Evolutionary conservation across 1,140 invertebrate species (phyloP), one percentile per base, ranked within the genome.

Genomic region (Reticulitermes speratus): DNA sequence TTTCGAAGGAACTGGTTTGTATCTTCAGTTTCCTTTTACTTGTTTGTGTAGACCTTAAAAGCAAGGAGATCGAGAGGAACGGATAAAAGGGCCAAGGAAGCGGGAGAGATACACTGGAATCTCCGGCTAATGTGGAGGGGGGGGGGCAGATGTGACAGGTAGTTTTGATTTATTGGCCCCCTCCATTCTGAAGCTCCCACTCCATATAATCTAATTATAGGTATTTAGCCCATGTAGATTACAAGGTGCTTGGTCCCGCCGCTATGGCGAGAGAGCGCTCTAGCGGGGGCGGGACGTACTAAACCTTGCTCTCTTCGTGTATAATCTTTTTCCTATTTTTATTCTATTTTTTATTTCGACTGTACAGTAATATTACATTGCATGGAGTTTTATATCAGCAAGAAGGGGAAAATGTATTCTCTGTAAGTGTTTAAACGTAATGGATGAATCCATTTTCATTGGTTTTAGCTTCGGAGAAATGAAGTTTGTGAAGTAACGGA

Each of bases 241-340:
- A 75, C 25, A 75, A 75, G 65, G 65, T 75, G 25, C 65, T 30
- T 75, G 25, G 65, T 75, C n/a, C 65, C 65, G 65, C 65, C 65
- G 65, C 25, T 75, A 30, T 75, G 65, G 65, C 0, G 65, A 75
- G 65, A 75, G 65, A 75, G 65, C 65, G 30, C 65, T 75, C 65
- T 75, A 11, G 65, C 65, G 65, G 65, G n/a, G 65, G 65, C 65
- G 65, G 65, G 65, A 75, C 65, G 65, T 75, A 75, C 65, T 75
- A 75, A 75, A 75, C 65, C 25, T 75, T 75, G 65, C 65, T 75
- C 65, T 75, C 65, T 75, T 75, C 65, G 65, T 75, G 65, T 75
- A 25, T 75, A 75, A 75, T 75, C 65, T 75, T 75, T 21, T 75
- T 75, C 65, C 25, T 75, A 2, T 30, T 75, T 14, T 30, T 75